These are phyloP conservation scores for Atlantisia rogersi DNA, from an alignment of 2,113 vertebrate species.

Conservation along the genomic window DNA sequence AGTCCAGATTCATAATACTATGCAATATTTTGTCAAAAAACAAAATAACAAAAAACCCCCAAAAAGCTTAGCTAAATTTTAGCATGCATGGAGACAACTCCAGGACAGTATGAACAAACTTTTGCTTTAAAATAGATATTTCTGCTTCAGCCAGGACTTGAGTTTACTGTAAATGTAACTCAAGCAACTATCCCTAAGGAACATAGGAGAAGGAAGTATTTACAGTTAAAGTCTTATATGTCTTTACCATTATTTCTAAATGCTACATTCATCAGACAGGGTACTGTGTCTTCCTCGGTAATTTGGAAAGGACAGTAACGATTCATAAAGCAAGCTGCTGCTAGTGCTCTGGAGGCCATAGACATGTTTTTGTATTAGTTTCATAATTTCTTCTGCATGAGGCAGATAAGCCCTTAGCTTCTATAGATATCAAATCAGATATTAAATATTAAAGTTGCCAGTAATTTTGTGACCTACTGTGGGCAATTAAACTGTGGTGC, in stretches of 20 bases:
- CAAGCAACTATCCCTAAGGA: not conserved
- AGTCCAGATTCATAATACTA: not conserved
- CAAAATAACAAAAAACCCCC: not conserved
- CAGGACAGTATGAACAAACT: not conserved
- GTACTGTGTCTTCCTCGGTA: not conserved
- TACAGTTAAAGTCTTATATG: not conserved
- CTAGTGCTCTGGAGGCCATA: not conserved
- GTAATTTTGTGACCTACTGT: not conserved
- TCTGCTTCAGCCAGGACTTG: not conserved
- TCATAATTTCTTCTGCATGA: not conserved
- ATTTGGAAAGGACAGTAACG: constrained; percentile 10
- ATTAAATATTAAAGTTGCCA: constrained; percentile 28
- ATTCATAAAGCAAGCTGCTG: constrained; percentile 38
- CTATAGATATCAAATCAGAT: not conserved
- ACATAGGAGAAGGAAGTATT: not conserved
- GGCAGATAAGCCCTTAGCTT: not conserved
- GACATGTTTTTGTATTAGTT: not conserved
- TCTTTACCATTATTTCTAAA: not conserved
- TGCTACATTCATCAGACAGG: not conserved
- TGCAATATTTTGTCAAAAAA: not conserved
- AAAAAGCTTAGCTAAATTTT: not conserved
- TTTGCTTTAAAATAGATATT: not conserved
- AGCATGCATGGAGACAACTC: not conserved
- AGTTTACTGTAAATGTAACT: not conserved
- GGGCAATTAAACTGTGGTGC: not conserved